These are phyloP conservation scores for Bettongia penicillata DNA, from an alignment of 2,113 vertebrate genomes.

Conservation along the genomic window DNA sequence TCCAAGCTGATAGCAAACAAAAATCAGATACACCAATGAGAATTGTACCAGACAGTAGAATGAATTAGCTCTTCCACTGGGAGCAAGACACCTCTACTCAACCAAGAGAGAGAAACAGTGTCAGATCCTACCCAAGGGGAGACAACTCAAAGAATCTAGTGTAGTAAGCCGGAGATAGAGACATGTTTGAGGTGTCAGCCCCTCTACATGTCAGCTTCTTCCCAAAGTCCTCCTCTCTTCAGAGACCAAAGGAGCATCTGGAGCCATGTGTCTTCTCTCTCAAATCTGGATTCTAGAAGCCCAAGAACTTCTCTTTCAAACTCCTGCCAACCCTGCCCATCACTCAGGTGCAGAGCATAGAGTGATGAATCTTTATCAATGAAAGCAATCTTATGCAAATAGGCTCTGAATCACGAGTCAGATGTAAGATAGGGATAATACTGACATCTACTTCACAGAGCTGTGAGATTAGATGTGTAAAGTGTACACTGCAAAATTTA, in stretches of 20 bases:
- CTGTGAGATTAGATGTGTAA: background rate
- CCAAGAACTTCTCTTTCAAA: background rate
- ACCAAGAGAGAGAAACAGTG: background rate
- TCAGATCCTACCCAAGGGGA: background rate
- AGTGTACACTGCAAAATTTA: background rate
- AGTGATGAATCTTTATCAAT: background rate
- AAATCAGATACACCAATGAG: background rate
- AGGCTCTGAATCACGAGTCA: background rate
- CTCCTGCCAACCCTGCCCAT: too few relatives aligned
- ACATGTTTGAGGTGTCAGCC: too few relatives aligned
- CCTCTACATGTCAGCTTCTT: too few relatives aligned
- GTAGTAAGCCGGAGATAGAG: too few relatives aligned
- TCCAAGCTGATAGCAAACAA: background rate
- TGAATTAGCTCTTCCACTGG: background rate
- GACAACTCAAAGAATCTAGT: background rate
- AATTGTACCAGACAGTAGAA: background rate
- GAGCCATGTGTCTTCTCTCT: too few relatives aligned
- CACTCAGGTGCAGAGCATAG: background rate
- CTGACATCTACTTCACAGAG: background rate
- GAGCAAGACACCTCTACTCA: background rate
- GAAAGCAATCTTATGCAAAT: background rate
- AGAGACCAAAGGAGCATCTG: too few relatives aligned
- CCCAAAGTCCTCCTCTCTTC: too few relatives aligned
- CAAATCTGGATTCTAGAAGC: too few relatives aligned
- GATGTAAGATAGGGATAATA: background rate